phyloP scores from a whole-genome alignment of 2,888 invertebrate species.

The Drosophila limbata region DNA sequence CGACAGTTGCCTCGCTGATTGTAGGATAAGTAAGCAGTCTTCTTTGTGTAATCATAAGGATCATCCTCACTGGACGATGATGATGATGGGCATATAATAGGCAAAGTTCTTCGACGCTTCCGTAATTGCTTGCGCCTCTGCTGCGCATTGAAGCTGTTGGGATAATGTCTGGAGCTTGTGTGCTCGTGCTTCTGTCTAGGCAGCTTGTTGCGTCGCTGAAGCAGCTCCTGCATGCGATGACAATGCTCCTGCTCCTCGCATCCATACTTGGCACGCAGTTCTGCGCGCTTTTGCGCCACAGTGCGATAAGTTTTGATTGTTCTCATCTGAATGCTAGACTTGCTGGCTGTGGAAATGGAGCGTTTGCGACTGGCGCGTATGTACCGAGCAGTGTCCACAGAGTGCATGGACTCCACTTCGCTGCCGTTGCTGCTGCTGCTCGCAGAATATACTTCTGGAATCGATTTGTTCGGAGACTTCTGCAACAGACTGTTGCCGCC shows the following conservation, averaged over 20 bases:
- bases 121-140: conserved; percentile 38
- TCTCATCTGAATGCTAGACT: conserved; percentile 56
- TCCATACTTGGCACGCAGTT: conserved; percentile 75
- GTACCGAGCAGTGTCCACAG: conserved; percentile 82
- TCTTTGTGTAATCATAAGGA: conserved; percentile 48
- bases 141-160: conserved; percentile 21
- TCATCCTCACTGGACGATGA: conserved; percentile 67
- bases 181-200: conserved; percentile 47
- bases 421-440: conserved; percentile 35
- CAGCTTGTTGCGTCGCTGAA: conserved; percentile 38
- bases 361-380: conserved; percentile 76
- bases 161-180: conserved; percentile 33
- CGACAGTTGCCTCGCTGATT: conserved; percentile 34
- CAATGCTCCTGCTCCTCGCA: conserved; percentile 66
- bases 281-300: conserved; percentile 68
- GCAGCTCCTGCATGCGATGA: conserved; percentile 58
- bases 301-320: conserved; percentile 80
- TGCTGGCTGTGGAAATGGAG: conserved; percentile 17
- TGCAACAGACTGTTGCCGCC: conserved; percentile 19
- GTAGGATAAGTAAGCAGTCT: conserved; percentile 32
- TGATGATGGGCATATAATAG: conserved; percentile 16
- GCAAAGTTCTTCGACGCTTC: conserved; percentile 59
- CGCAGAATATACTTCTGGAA: not conserved
- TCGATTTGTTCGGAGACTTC: not conserved
- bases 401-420: conserved; percentile 79